Evolutionary conservation across 1,140 invertebrate species (phyloP).

Genomic region (Pinna nobilis): DNA sequence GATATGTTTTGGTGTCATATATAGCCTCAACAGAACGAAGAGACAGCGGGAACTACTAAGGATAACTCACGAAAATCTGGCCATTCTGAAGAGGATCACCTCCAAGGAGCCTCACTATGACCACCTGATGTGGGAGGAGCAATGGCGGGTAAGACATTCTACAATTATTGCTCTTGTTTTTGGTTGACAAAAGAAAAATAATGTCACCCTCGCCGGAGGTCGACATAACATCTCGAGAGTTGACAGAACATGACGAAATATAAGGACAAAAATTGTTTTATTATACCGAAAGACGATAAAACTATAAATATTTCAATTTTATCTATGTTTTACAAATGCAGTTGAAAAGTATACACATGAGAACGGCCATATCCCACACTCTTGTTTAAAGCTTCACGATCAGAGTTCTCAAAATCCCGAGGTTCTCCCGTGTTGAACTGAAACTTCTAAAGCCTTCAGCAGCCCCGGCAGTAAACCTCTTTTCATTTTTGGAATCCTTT

Average conservation of each 20-base stretch:
- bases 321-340: neutral
- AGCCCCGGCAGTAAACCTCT: too few relatives aligned
- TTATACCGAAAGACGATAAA: too few relatives aligned
- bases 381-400: too few relatives aligned
- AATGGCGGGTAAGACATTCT: constrained; percentile 54
- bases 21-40: constrained; percentile 65
- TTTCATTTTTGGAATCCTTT: too few relatives aligned
- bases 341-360: too few relatives aligned
- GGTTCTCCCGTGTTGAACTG: too few relatives aligned
- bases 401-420: too few relatives aligned
- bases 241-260: neutral
- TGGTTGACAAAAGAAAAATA: neutral
- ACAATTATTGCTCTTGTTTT: too few relatives aligned
- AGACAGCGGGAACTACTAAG: constrained; percentile 63
- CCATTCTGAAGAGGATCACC: constrained; percentile 62
- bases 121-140: constrained; percentile 51
- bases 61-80: constrained; percentile 67
- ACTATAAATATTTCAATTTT: neutral
- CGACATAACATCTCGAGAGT: neutral
- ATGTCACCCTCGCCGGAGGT: too few relatives aligned
- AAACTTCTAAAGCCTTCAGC: too few relatives aligned
- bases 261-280: too few relatives aligned
- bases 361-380: too few relatives aligned
- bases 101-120: constrained; percentile 55
- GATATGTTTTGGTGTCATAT: neutral